Evolutionary conservation across 37 sponge, comb jelly and placozoan species (phyloP).

Genomic region (Ianthella basta): DNA sequence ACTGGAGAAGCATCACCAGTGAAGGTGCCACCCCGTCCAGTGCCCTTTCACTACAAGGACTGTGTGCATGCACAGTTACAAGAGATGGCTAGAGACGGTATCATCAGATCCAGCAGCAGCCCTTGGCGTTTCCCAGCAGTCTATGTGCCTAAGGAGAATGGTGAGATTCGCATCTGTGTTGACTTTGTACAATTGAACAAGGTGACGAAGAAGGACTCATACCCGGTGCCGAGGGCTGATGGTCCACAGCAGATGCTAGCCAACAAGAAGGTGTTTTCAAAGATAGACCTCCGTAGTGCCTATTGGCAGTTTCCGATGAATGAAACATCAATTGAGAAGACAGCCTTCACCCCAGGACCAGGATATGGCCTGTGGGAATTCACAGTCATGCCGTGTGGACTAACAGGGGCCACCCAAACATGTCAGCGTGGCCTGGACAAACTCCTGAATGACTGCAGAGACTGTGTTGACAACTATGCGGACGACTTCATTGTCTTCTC

Average conservation of each 20-base stretch:
- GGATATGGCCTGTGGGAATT: too few species aligned
- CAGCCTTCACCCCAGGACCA: neutral
- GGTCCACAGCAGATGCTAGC: constrained; percentile 13
- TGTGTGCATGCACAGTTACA: constrained; percentile 1
- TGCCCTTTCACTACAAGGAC: constrained; percentile 12
- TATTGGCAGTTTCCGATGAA: neutral
- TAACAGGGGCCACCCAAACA: constrained; percentile 18
- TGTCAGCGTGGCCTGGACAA: neutral
- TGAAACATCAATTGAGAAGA: neutral
- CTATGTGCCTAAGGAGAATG: constrained; percentile 4
- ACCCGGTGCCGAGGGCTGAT: constrained; percentile 12
- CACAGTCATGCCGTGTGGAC: too few species aligned
- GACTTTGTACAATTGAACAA: neutral
- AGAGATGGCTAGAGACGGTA: constrained; percentile 22
- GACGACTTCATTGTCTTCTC: neutral
- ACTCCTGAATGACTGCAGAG: neutral
- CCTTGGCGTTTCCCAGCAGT: constrained; percentile 30
- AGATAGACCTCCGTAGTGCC: neutral
- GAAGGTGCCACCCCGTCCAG: constrained; percentile 5
- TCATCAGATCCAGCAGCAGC: constrained; percentile 10
- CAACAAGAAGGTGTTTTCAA: constrained; percentile 2
- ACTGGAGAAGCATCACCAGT: constrained; percentile 24
- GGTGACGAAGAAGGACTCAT: constrained; percentile 23
- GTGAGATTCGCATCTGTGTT: constrained; percentile 12
- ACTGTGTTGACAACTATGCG: neutral